Evolutionary conservation across 2,113 vertebrate species (phyloP), one percentile per base, ranked within the genome.

Genomic region (Burhinus bistriatus): DNA sequence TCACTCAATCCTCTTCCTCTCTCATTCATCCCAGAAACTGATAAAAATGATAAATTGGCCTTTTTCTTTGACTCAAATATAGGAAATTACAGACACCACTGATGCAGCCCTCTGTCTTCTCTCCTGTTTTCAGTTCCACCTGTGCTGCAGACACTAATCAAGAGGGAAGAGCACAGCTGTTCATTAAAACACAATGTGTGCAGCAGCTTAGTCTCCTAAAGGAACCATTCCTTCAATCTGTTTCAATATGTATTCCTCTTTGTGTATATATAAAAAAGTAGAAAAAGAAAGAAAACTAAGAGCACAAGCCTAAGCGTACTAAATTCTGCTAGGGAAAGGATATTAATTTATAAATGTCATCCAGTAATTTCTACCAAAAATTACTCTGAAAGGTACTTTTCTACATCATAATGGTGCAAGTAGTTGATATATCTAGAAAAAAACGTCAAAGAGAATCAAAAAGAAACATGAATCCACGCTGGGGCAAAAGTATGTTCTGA

Each of bases 101-200:
- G 87, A 88, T 54, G 51, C 29, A 95, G 51, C 38, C 36, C 34
- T 58, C 79, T 81, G 40, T 73, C 34, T 92, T 57, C 57, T 72
- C 51, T 73, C 45, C 34, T 87, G 45, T 75, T 95, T 78, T 81
- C 59, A 51, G 72, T 91, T 91, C 64, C 73, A 71, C 69, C 83
- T 87, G 80, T 0, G 0, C 64, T 68, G 23, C 78, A 72, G 64
- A 75, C 76, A 36, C 64, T 87, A 92, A 95, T 87, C 92, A 89
- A 93, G 87, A 84, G 65, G 83, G 91, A 95, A 94, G 64, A 95
- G 81, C 89, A 93, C 87, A 92, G 76, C 68, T 95, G 94, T 73
- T 93, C 76, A 86, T 89, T 93, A 83, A 83, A 94, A 54, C 32
- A 78, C 29, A 95, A 73, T 7, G 15, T 66, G 25, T 92, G 68